These are phyloP conservation scores for Marronus borbonicus DNA, from an alignment of 2,888 invertebrate genomes.

Conservation along the genomic window DNA sequence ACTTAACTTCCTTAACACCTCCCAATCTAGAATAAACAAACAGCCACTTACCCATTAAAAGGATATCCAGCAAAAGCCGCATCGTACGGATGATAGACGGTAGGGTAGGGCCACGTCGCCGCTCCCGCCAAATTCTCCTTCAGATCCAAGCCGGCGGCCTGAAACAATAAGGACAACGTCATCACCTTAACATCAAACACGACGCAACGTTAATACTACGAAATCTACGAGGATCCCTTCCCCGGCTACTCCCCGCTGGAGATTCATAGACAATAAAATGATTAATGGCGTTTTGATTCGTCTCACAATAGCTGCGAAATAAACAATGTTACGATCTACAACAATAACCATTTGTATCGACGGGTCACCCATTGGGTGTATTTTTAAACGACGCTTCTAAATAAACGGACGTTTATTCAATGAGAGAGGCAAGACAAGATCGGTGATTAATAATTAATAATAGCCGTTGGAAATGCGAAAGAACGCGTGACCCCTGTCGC, in stretches of 20 bases:
- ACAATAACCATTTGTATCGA: conserved; percentile 20
- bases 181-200: neutral
- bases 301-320: conserved; percentile 7
- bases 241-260: neutral
- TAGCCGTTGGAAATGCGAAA: conserved; percentile 17
- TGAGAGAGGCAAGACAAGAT: conserved; percentile 2
- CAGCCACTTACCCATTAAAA: conserved; percentile 89
- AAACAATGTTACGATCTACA: conserved; percentile 20
- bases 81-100: conserved; percentile 95
- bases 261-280: conserved; percentile 3
- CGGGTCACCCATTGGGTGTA: neutral
- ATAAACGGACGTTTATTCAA: neutral
- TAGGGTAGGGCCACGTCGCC: conserved; percentile 91
- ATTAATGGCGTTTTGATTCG: conserved; percentile 31
- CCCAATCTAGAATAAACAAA: neutral
- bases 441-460: conserved; percentile 39
- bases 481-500: conserved; percentile 14
- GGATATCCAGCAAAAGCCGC: conserved; percentile 94
- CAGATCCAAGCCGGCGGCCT: conserved; percentile 89
- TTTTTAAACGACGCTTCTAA: conserved; percentile 21
- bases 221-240: neutral
- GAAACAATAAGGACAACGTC: conserved; percentile 61
- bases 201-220: neutral
- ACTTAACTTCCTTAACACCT: neutral
- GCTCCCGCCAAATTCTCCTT: conserved; percentile 91